Base-by-base conservation (phyloP, 2,113 vertebrate species). In the Tapirus terrestris region DNA sequence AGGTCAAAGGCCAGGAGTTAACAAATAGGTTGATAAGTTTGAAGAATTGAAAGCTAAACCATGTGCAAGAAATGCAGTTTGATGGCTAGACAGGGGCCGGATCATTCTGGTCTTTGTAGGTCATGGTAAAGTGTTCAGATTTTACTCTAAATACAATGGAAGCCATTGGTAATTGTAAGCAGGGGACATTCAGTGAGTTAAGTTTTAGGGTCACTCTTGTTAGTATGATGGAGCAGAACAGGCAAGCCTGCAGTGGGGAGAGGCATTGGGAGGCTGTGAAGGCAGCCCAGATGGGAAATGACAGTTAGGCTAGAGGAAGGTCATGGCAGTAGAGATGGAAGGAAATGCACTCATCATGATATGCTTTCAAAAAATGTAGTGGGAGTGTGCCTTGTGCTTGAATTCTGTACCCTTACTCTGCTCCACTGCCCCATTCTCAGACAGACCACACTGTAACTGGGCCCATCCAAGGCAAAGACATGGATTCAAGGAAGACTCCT, bases 371-470 rank as follows among this genome's bases (percentile, higher is more conserved):
- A 36, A 56, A 63, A 27, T 33, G 29, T 16, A n/a, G 29, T 16
- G 21, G 4, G 43, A 6, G 2, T 3, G 1, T 75, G 70, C 6
- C 3, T 0, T 29, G 12, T 60, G 36, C 21, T 39, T 68, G 36
- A 3, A 6, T 61, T 23, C 21, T 45, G 4, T 9, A 14, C 14
- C 8, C 17, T 0, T 25, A 0, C 27, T 10, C 11, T 18, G 18
- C 16, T 68, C 17, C 23, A 29, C 4, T 11, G 31, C 33, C 27
- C 53, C 9, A 6, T 84, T 16, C 29, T 86, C 27, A 60, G 75
- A 43, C 3, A 16, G 21, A 89, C 5, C 11, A 39, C 4, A 33
- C 23, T 68, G 13, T 11, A 39, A 21, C 21, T 36, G n/a, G 27
- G 1, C 27, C 33, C 9, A 18, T 31, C 18, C 13, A 20, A 82